Conservation (phyloP, 2,888 invertebrate species). For the Parnassius smintheus region DNA sequence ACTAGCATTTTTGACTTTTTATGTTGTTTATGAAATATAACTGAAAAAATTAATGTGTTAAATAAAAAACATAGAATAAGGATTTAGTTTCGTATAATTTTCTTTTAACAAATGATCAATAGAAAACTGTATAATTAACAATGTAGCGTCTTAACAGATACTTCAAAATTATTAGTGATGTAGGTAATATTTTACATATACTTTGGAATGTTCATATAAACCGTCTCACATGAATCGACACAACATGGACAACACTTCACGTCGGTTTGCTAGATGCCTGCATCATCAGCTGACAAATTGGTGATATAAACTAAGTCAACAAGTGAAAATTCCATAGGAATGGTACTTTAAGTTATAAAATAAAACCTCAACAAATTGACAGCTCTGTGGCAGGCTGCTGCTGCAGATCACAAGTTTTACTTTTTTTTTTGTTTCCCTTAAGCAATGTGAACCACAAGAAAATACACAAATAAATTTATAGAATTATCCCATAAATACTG, state of each 20-base stretch:
- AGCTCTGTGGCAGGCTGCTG: conserved; percentile 35
- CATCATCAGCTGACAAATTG: conserved; percentile 32
- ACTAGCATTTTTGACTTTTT: background rate
- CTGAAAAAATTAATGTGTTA: conserved; percentile 10
- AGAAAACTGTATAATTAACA: conserved; percentile 82
- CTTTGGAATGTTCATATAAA: conserved; percentile 80
- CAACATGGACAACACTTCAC: conserved; percentile 42
- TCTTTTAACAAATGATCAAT: conserved; percentile 82
- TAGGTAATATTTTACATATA: conserved; percentile 80
- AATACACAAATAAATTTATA: conserved; percentile 28
- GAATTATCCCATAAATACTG: background rate
- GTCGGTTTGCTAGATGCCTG: conserved; percentile 16
- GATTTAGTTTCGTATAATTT: conserved; percentile 82
- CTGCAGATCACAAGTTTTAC: conserved; percentile 64
- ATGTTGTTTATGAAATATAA: background rate
- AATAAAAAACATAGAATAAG: conserved; percentile 65
- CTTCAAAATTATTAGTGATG: conserved; percentile 79
- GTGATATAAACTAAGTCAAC: conserved; percentile 37
- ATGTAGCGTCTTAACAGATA: conserved; percentile 80
- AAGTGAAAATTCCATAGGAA: conserved; percentile 39
- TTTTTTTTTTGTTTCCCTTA: conserved; percentile 67
- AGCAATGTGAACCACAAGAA: conserved; percentile 46
- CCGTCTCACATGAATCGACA: conserved; percentile 74
- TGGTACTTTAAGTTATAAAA: conserved; percentile 48
- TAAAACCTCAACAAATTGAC: conserved; percentile 50